Evolutionary conservation across 2,888 invertebrate species (phyloP), one percentile per base, ranked within the genome.

Genomic region (Netelia inedita): DNA sequence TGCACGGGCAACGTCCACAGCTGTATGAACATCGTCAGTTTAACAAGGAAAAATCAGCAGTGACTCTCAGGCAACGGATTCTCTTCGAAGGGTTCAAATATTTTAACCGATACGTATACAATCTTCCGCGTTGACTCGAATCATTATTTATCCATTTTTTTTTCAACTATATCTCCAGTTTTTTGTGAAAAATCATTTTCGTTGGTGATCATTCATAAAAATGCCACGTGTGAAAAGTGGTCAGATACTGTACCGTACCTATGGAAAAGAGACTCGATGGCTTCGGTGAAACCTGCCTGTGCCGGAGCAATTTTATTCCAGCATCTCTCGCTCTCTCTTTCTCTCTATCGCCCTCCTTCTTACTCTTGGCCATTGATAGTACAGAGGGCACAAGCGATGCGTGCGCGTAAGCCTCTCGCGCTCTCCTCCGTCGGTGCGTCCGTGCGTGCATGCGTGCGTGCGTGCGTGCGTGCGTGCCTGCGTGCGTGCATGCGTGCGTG

Each of bases 401-500:
- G 73, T 80, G 61, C 55, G 19, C 28, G 28, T 28, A 28, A 28
- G 28, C 28, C 28, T 28, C 28, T 28, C 9, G 43, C 50, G 73
- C 68, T 65, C 28, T 28, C 28, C 5, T 28, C 5, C 28, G 28
- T 28, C 28, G 28, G 28, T 28, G 28, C 23, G 23, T 23, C 23
- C 23, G 71, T 65, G 75, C 55, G 82, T 85, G 72, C 28, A 50
- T 66, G 55, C 63, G 72, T 57, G 43, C 68, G 68, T 78, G 82
- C 80, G 84, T 80, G 84, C 80, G 84, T 65, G 75, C 57, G 82
- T 85, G 75, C 28, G 57, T 66, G 55, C 63, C 71, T 57, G 41
- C 66, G 71, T 65, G 75, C 55, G 82, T 85, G 75, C 28, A 55
- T 66, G 55, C 63, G 72, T 57, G 43, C 68, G 73, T 78, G 82